Base-by-base conservation (phyloP, 2,888 invertebrate genomes). In the Agrotis clavis region DNA sequence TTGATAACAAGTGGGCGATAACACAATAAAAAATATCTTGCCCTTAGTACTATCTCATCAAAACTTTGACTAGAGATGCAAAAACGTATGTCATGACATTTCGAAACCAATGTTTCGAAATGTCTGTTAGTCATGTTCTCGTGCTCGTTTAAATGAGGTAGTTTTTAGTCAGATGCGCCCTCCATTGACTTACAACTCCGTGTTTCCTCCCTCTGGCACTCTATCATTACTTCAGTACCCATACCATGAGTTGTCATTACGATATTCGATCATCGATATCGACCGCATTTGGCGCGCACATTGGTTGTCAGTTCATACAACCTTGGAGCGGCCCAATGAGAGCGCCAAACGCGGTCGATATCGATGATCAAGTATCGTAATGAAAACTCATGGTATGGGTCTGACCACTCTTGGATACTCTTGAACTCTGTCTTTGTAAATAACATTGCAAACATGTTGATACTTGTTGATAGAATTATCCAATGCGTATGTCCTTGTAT, bases 381-480 rank as follows among this genome's bases (percentile, higher is more conserved):
- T 25, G 25, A 25, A 1, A 25, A 25, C 25, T 25, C 25, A 25
- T 25, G 25, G 25, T 2, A 25, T 25, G 25, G 25, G 25, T 25
- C 74, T 74, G 72, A 71, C 62, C 60, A 57, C 70, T 67, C 79
- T 84, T 84, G 83, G 79, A 87, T 74, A 79, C 78, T 81, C 77
- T 81, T 72, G 64, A 76, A 77, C 76, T 80, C 80, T 77, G 64
- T 85, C 84, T 83, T 80, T 87, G 77, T 85, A 86, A 82, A 82
- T 84, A 79, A 82, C 74, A 81, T 83, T 84, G 84, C 79, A 75
- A 41, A 83, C 76, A 86, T 86, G 86, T 83, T 85, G 81, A 85
- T 82, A 86, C 67, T 86, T 87, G 85, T 87, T 90, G 82, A 89
- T 89, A 90, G 86, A 87, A 89, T 88, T 88, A 86, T 90, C 87